Evolutionary conservation across 1,140 invertebrate species (phyloP).

Genomic region (Capitella teleta): DNA sequence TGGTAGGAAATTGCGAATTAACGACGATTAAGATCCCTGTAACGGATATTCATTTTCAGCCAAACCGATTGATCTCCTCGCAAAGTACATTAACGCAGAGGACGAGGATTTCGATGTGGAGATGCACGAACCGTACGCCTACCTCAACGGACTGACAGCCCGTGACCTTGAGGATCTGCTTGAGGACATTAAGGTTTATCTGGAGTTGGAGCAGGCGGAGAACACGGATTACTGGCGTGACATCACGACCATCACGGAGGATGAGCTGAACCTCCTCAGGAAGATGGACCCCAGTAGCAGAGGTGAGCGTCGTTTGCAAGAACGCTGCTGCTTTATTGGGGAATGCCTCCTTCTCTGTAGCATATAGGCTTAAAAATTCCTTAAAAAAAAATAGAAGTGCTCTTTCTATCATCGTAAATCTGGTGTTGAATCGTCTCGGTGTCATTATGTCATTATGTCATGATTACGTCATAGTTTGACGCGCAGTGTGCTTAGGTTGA

Average conservation of each 20-base stretch:
- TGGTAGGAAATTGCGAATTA: conserved; percentile 19
- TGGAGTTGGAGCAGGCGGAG: conserved; percentile 54
- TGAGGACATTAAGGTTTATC: conserved; percentile 81
- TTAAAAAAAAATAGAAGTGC: no score
- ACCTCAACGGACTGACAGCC: conserved; percentile 75
- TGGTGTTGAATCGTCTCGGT: no score
- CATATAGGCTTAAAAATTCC: no score
- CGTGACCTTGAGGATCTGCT: conserved; percentile 93
- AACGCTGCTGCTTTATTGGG: not conserved
- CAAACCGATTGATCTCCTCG: conserved; percentile 94
- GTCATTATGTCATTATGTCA: no score
- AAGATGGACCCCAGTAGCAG: conserved; percentile 50
- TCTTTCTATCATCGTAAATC: no score
- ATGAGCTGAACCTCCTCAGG: conserved; percentile 76
- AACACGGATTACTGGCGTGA: conserved; percentile 95
- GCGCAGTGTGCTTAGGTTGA: no score
- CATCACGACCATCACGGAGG: conserved; percentile 88
- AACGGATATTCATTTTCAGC: conserved; percentile 44
- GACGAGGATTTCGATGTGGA: conserved; percentile 68
- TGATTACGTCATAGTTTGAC: no score
- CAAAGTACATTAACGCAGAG: conserved; percentile 86
- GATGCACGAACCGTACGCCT: conserved; percentile 96
- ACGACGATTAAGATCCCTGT: not conserved
- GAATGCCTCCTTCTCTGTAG: no score
- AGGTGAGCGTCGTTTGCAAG: conserved; percentile 13